Evolutionary conservation across 2,797 vertebrate genomes (phyloP).

Genomic region (Margarornis squamiger): DNA sequence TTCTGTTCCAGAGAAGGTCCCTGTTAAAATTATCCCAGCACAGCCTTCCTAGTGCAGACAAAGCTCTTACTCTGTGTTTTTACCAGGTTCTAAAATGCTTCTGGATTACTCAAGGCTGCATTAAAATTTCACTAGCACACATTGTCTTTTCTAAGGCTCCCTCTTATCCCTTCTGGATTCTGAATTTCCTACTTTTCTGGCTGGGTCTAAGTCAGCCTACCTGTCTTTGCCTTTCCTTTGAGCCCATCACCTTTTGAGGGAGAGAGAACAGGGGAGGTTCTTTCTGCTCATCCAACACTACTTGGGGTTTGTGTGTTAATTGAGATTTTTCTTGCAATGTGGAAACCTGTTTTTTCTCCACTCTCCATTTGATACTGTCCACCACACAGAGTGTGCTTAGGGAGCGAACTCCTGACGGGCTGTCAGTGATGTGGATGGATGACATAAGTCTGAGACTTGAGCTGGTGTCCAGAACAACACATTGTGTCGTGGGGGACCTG

Average conservation of each 20-base stretch:
- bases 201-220: background rate
- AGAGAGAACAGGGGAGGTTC: background rate
- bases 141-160: background rate
- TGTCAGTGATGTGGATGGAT: background rate
- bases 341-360: background rate
- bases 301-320: background rate
- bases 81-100: background rate
- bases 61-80: background rate
- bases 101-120: background rate
- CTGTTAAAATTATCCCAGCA: background rate
- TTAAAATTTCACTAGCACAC: background rate
- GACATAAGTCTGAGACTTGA: background rate
- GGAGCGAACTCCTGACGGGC: background rate
- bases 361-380: rapidly evolving
- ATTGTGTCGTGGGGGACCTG: background rate
- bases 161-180: background rate
- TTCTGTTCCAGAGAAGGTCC: background rate
- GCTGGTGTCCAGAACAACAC: background rate
- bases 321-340: background rate
- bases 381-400: background rate
- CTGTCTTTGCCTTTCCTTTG: background rate
- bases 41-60: background rate
- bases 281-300: background rate
- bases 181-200: background rate
- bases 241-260: background rate